Conservation (phyloP, 2,797 vertebrate species). For the Eidolon dupreanum region DNA sequence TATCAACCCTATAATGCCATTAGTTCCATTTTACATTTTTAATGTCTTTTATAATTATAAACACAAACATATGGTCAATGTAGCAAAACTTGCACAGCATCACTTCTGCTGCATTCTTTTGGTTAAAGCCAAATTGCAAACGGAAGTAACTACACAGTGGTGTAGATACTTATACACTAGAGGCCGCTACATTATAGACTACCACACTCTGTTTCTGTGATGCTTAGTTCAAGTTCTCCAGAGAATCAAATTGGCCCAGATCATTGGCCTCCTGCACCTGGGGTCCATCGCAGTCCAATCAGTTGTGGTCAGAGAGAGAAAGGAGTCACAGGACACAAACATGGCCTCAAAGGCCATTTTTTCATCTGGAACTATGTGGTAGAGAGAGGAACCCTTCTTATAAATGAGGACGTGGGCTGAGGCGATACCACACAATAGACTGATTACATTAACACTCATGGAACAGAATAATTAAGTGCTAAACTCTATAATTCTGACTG, state of each 20-base stretch:
- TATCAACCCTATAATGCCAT: neutral
- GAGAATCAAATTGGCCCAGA: neutral
- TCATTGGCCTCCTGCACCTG: neutral
- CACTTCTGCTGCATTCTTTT: neutral
- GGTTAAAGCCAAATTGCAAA: neutral
- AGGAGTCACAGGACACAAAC: neutral
- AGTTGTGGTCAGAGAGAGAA: neutral
- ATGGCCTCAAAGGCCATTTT: neutral
- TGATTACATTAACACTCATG: neutral
- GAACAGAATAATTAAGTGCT: neutral
- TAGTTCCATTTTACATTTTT: neutral
- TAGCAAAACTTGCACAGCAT: neutral
- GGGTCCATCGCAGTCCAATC: neutral
- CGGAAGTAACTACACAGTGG: neutral
- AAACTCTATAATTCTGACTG: neutral
- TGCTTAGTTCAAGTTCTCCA: neutral
- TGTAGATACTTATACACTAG: neutral
- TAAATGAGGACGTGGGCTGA: neutral
- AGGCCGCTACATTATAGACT: neutral
- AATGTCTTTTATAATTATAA: conserved; percentile 17
- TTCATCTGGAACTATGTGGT: neutral
- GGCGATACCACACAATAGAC: neutral
- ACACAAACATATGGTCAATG: neutral
- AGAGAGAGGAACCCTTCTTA: neutral
- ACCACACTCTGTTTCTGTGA: neutral